These are phyloP conservation scores for Mercenaria mercenaria DNA, from an alignment of 1,140 invertebrate genomes.

Conservation along the genomic window DNA sequence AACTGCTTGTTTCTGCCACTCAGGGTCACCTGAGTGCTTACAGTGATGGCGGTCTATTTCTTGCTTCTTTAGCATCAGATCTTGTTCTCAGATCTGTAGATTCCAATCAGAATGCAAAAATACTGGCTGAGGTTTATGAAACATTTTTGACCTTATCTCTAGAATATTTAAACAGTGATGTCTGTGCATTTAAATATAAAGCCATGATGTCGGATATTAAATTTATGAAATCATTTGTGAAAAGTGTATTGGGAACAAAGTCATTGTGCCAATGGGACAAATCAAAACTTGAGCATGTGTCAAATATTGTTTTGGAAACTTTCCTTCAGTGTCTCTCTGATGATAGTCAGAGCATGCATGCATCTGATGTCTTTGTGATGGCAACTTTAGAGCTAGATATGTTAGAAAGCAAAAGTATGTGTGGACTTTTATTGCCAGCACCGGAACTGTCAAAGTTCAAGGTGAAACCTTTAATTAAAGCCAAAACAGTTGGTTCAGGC, in stretches of 20 bases:
- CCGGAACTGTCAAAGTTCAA: slow-evolving; percentile 62
- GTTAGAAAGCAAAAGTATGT: slow-evolving; percentile 32
- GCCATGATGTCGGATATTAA: slow-evolving; percentile 63
- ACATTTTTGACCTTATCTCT: slow-evolving; percentile 50
- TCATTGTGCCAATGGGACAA: slow-evolving; percentile 53
- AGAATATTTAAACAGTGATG: slow-evolving; percentile 50
- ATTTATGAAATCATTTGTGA: slow-evolving; percentile 67
- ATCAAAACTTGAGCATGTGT: slow-evolving; percentile 40
- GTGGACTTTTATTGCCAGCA: slow-evolving; percentile 69
- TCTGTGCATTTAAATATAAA: slow-evolving; percentile 58
- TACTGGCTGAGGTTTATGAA: slow-evolving; percentile 66
- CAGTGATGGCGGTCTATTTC: slow-evolving; percentile 73
- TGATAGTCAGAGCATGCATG: not conserved
- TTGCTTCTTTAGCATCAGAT: slow-evolving; percentile 43
- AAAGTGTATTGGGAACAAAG: slow-evolving; percentile 67
- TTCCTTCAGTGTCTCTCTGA: slow-evolving; percentile 72
- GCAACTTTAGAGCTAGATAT: slow-evolving; percentile 31
- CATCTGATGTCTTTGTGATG: slow-evolving; percentile 68
- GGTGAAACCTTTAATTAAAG: slow-evolving; percentile 13
- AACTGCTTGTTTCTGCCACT: slow-evolving; percentile 66
- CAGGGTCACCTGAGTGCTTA: slow-evolving; percentile 68
- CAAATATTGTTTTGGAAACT: slow-evolving; percentile 67
- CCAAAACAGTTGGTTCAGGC: not conserved
- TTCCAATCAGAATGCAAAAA: slow-evolving; percentile 23
- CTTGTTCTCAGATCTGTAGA: slow-evolving; percentile 64